These are phyloP conservation scores for Odontothrips loti DNA, from an alignment of 2,888 invertebrate genomes.

Conservation along the genomic window DNA sequence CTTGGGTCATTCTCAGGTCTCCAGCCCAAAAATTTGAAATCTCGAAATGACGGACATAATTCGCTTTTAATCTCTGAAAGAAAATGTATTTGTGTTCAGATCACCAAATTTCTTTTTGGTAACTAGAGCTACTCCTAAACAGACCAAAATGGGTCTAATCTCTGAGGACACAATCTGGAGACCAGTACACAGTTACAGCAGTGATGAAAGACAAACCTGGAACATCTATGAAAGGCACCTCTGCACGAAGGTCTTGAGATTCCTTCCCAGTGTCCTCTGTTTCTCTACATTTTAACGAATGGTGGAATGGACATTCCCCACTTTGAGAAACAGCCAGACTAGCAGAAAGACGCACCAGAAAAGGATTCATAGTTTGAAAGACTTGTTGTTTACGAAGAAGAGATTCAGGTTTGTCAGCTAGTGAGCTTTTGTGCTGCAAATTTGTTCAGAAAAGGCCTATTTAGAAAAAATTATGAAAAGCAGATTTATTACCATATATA, in stretches of 20 bases:
- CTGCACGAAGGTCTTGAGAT: not conserved
- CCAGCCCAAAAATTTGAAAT: not conserved
- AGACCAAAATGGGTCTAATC: too few species aligned
- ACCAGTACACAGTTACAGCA: too few species aligned
- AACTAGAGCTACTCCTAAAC: too few species aligned
- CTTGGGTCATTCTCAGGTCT: slow-evolving; percentile 8
- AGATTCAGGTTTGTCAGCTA: not conserved
- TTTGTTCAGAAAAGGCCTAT: not conserved
- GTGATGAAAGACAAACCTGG: not conserved
- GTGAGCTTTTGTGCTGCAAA: not conserved
- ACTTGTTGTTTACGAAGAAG: not conserved
- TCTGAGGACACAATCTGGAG: too few species aligned
- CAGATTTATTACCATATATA: not conserved
- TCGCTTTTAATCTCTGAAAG: not conserved
- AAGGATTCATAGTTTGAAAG: not conserved
- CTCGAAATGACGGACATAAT: not conserved
- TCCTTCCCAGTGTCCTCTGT: not conserved
- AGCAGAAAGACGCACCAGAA: not conserved
- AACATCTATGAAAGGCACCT: not conserved
- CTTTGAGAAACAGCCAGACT: not conserved
- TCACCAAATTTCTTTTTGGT: too few species aligned
- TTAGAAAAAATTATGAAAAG: not conserved
- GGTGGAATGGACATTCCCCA: slow-evolving; percentile 13
- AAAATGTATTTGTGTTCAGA: not conserved
- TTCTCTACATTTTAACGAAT: not conserved